Evolutionary conservation across 2,888 invertebrate species (phyloP).

Genomic region (Lasioglossum malachurum): DNA sequence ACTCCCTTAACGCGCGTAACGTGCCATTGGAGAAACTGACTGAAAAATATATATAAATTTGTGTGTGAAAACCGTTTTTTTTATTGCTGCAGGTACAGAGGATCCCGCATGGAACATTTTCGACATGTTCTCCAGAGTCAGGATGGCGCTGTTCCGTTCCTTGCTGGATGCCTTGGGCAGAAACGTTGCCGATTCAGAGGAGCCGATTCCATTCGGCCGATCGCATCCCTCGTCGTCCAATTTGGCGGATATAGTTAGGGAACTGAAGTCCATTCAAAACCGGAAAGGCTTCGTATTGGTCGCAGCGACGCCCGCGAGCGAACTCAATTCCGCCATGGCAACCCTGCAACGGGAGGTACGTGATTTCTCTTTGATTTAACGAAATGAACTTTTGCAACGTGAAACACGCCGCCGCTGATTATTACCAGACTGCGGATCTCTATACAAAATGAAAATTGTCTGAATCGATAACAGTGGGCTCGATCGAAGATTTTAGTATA

Average conservation of each 20-base stretch:
- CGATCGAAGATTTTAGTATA: too few relatives aligned
- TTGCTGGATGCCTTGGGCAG: slow-evolving; percentile 72
- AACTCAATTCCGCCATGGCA: slow-evolving; percentile 61
- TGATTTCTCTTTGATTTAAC: background rate
- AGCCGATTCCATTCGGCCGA: slow-evolving; percentile 48
- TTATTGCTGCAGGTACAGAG: background rate
- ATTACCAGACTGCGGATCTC: background rate
- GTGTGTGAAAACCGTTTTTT: too few relatives aligned
- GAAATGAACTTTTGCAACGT: background rate
- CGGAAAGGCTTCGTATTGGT: slow-evolving; percentile 75
- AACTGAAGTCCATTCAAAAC: slow-evolving; percentile 65
- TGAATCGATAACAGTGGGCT: background rate
- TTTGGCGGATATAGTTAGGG: slow-evolving; percentile 63
- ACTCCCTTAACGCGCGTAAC: too few relatives aligned
- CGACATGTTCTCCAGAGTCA: slow-evolving; percentile 73
- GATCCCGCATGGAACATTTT: slow-evolving; percentile 70
- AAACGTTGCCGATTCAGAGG: slow-evolving; percentile 30
- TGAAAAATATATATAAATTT: too few relatives aligned
- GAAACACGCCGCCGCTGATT: background rate
- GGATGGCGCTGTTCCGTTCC: slow-evolving; percentile 72
- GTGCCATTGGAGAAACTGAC: too few relatives aligned
- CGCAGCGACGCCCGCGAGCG: slow-evolving; percentile 57
- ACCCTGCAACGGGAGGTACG: slow-evolving; percentile 71
- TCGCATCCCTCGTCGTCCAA: slow-evolving; percentile 46
- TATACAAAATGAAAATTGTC: background rate